Evolutionary conservation across 2,888 invertebrate genomes (phyloP), one percentile per base, ranked within the genome.

Genomic region (Latheticus oryzae): DNA sequence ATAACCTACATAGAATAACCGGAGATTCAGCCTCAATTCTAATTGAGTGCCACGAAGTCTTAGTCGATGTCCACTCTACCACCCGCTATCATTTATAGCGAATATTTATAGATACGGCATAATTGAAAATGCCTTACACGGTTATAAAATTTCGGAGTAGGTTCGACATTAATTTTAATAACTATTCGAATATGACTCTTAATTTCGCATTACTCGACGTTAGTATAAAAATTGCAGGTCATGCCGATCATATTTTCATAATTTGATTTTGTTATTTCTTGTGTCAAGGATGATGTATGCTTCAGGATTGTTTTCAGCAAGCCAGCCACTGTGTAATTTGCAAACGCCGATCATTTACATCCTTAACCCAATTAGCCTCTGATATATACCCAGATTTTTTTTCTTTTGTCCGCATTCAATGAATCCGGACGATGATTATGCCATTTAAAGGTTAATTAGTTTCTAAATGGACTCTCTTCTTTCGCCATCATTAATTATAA

Each of bases 271-370:
- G 7, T 28, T 17, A 30, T 47, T 33, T 40, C 13, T 8, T 16
- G 23, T 63, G 65, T 65, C 65, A 65, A 16, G 52, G 40, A 62
- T 65, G 65, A 65, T 65, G 42, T 61, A 65, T 63, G 45, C 47
- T 16, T 50, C 40, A 35, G 52, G 58, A 56, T 55, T 58, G 54
- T 58, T 63, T 61, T 63, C 52, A 55, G 48, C 58, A 48, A 61
- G 30, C 33, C 59, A 58, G 64, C 67, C 66, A 65, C 67, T 55
- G 68, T 65, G 59, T 68, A 68, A 68, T 66, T 68, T 68, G 62
- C 65, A 30, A 57, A 58, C 40, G 50, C 56, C 62, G 62, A 67
- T 65, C 63, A 60, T 65, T 67, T 65, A 64, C 65, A 66, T 66
- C 64, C 62, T 65, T 65, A 66, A 66, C 62, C 65, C 62, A 64